Evolutionary conservation across 2,797 vertebrate species (phyloP).

Genomic region (Scarus forsteni): DNA sequence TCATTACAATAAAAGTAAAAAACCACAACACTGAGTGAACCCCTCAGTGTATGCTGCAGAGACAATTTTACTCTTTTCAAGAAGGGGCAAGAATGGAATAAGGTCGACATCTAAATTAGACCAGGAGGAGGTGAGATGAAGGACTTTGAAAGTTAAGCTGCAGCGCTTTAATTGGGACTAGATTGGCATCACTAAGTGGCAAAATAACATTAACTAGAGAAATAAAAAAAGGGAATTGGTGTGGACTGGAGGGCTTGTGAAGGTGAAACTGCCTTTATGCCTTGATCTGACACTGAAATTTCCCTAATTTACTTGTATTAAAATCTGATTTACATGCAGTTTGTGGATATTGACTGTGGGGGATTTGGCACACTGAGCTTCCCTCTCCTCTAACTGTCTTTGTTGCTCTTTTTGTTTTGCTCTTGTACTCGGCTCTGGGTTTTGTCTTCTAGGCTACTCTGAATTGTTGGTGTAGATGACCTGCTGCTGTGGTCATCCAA

Average conservation of each 20-base stretch:
- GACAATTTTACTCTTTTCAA: conserved; percentile 15
- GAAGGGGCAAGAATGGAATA: conserved; percentile 50
- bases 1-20: conserved; percentile 69
- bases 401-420: too few relatives aligned
- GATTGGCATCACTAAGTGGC: conserved; percentile 38
- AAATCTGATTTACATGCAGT: conserved; percentile 28
- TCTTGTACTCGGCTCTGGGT: too few relatives aligned
- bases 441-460: too few relatives aligned
- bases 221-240: conserved; percentile 23
- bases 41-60: conserved; percentile 36
- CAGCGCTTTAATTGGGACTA: conserved; percentile 38
- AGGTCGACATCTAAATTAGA: conserved; percentile 62
- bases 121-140: conserved; percentile 60
- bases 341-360: conserved; percentile 36
- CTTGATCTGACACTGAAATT: conserved; percentile 27
- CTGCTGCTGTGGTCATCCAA: too few relatives aligned
- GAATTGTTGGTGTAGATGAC: too few relatives aligned
- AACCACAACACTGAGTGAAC: conserved; percentile 54
- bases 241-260: not conserved
- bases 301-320: conserved; percentile 38
- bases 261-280: not conserved
- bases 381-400: too few relatives aligned
- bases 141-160: conserved; percentile 36
- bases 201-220: conserved; percentile 44
- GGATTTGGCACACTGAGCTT: too few relatives aligned